Percentiles rank a stretch among this genome's conserved stretches.
Evolutionary conservation across 2,888 invertebrate genomes (phyloP).

Genomic region (Drosophila formosana): DNA sequence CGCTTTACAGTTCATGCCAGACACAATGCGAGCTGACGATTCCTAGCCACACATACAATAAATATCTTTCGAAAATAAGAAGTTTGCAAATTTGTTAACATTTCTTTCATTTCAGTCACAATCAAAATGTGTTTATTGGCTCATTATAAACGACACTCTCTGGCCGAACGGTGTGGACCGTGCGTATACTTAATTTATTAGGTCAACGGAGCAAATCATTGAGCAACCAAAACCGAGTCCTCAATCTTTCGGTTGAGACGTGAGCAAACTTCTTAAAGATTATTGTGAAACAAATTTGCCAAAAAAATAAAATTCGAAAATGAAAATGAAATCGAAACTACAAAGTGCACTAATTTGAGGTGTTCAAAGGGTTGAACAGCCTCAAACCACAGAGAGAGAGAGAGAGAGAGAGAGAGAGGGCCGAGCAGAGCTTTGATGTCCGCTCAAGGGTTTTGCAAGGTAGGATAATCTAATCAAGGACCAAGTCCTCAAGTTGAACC

Average conservation of each 20-base stretch:
- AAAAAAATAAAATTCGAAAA: slow-evolving; percentile 17
- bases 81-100: slow-evolving; percentile 44
- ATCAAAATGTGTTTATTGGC: slow-evolving; percentile 66
- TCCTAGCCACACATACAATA: slow-evolving; percentile 3
- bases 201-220: slow-evolving; percentile 79
- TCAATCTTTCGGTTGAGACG: slow-evolving; percentile 45
- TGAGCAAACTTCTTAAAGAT: slow-evolving; percentile 63
- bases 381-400: slow-evolving; percentile 43
- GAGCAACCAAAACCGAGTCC: slow-evolving; percentile 40
- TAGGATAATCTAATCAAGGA: slow-evolving; percentile 73
- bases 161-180: slow-evolving; percentile 8
- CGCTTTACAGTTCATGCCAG: neutral
- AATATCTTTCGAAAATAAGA: slow-evolving; percentile 20
- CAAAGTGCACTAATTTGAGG: slow-evolving; percentile 78
- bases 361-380: slow-evolving; percentile 58
- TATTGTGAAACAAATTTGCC: slow-evolving; percentile 33
- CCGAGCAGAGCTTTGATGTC: slow-evolving; percentile 63
- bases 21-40: slow-evolving; percentile 14
- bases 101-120: slow-evolving; percentile 59
- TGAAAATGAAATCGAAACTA: slow-evolving; percentile 64
- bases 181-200: slow-evolving; percentile 71
- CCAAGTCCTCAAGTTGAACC: slow-evolving; percentile 25
- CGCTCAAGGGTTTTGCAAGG: slow-evolving; percentile 68
- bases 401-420: neutral
- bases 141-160: slow-evolving; percentile 59